Base-by-base conservation (phyloP, 2,888 invertebrate species). In the Sminthurinus aureus region DNA sequence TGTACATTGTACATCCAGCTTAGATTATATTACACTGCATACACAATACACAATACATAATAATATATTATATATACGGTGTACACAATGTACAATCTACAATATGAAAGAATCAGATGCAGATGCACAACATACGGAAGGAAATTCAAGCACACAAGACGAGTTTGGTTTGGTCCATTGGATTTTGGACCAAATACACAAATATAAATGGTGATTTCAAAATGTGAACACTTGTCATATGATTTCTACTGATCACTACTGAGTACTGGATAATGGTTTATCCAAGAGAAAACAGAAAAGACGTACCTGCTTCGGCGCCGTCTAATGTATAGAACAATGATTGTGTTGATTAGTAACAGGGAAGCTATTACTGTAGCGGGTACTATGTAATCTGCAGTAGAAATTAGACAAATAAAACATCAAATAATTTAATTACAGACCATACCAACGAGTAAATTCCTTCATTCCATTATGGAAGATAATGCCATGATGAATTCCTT, bases 271-370 rank as follows among this genome's bases (percentile, higher is more conserved):
- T 24, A 0, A 71, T 3, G 13, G 24, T 20, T 71, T 38, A 38
- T 4, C 1, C 6, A 38, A 71, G 71, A 71, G 24, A 22, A 71
- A 2, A 71, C 24, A 71, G 6, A 24, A 26, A 26, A 0, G 0
- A 26, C 13, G 76, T 84, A 87, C 88, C 88, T 84, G 79, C 79
- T 85, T 13, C 86, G 80, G 51, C 85, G 84, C 24, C 74, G 84
- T 84, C 86, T 82, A 73, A 88, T 88, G 22, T 84, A 86, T 22
- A 84, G 82, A 52, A 88, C 85, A 26, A 87, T 81, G 77, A 87
- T 69, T 79, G 85, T 86, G 80, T 88, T 87, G 13, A 87, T 24
- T 38, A 81, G 58, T 74, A 88, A 86, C 0, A 88, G 74, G 0
- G 82, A 80, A n/a, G 86, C 38, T 22, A 88, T 79, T 24, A 87